Percentiles rank a stretch among this genome's conserved stretches.
phyloP scores from a whole-genome alignment of 1,140 invertebrate genomes.

The Drosophila mojavensis region DNA sequence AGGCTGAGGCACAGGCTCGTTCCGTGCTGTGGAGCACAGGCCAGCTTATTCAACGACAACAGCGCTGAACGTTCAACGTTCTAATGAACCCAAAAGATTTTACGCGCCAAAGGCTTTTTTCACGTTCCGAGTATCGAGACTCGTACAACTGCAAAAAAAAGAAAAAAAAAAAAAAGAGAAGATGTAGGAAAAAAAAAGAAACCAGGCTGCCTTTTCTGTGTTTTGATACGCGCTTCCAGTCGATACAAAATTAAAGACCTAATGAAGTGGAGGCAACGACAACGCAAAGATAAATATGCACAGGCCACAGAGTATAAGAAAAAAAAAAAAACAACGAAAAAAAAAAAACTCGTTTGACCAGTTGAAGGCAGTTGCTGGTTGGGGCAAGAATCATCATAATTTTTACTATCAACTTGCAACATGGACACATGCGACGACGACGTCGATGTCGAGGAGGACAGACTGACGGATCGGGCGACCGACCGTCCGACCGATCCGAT shows the following conservation, averaged over 20 bases:
- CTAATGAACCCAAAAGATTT: conserved; percentile 81
- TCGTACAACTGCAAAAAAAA: conserved; percentile 56
- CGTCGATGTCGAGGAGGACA: conserved; percentile 15
- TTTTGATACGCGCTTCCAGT: conserved; percentile 70
- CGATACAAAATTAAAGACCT: conserved; percentile 81
- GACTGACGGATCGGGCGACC: conserved; percentile 1
- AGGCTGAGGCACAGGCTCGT: conserved; percentile 17
- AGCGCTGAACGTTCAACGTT: conserved; percentile 73
- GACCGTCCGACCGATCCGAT: conserved; percentile 46
- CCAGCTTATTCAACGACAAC: conserved; percentile 41
- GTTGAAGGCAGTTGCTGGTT: conserved; percentile 65
- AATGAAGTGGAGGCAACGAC: conserved; percentile 80
- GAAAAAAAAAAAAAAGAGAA: neutral
- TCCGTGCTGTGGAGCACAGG: conserved; percentile 7
- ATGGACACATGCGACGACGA: conserved; percentile 61
- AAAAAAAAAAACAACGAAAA: conserved; percentile 36
- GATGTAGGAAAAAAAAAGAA: neutral
- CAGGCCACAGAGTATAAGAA: conserved; percentile 38
- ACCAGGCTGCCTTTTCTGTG: conserved; percentile 57
- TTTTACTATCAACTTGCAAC: conserved; percentile 82
- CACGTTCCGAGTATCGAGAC: conserved; percentile 53
- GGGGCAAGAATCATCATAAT: conserved; percentile 81
- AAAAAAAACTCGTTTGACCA: conserved; percentile 74
- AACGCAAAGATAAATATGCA: conserved; percentile 79
- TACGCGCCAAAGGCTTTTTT: conserved; percentile 79